phyloP scores from a whole-genome alignment of 2,797 vertebrate genomes.

The Sandelia bainsii region DNA sequence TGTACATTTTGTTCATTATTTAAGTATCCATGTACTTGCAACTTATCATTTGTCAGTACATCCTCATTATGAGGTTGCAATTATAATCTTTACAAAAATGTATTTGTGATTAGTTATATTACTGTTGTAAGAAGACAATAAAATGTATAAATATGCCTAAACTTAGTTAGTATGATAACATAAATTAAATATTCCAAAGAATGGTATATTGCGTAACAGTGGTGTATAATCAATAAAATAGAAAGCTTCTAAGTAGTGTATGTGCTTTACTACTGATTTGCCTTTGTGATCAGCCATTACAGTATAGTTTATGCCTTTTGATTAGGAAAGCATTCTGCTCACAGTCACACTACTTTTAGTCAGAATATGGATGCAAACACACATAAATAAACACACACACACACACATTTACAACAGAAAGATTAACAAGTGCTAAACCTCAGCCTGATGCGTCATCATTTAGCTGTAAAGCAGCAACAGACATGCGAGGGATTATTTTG shows the following conservation, averaged over 20 bases:
- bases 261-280: neutral
- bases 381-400: slow-evolving; percentile 14
- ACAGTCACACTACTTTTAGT: slow-evolving; percentile 8
- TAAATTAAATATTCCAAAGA: slow-evolving; percentile 21
- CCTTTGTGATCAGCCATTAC: slow-evolving; percentile 2
- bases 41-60: no score
- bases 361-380: neutral
- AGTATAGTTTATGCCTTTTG: neutral
- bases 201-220: neutral
- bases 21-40: no score
- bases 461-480: slow-evolving; percentile 44
- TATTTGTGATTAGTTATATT: no score
- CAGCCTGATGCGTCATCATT: slow-evolving; percentile 59
- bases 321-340: slow-evolving; percentile 7
- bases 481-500: slow-evolving; percentile 58
- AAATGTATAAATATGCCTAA: slow-evolving; percentile 21
- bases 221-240: neutral
- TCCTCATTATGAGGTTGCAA: no score
- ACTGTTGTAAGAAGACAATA: neutral
- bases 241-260: neutral
- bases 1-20: no score
- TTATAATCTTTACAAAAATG: no score
- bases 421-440: slow-evolving; percentile 60
- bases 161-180: slow-evolving; percentile 26
- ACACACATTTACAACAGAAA: slow-evolving; percentile 25